Percentiles rank a stretch among this genome's conserved stretches.
These are phyloP conservation scores for Silurus glanis DNA, from an alignment of 2,113 vertebrate genomes.

Conservation along the genomic window DNA sequence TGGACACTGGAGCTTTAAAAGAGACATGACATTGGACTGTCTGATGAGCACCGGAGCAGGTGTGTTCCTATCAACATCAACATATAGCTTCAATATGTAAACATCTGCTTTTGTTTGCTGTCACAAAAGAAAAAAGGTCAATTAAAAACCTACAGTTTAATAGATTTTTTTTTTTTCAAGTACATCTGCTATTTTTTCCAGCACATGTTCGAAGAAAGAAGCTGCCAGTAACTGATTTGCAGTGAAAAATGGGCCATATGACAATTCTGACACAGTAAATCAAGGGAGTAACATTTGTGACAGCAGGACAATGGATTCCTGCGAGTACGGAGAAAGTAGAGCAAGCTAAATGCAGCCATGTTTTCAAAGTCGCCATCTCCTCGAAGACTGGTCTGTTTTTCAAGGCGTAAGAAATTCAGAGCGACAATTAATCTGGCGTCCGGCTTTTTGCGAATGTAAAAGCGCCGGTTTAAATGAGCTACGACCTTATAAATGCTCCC, in stretches of 20 bases:
- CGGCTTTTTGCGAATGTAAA: conserved; percentile 81
- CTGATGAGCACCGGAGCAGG: neutral
- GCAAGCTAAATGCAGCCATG: conserved; percentile 48
- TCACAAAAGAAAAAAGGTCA: neutral
- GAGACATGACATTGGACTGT: neutral
- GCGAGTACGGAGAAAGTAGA: conserved; percentile 32
- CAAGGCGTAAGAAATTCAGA: conserved; percentile 65
- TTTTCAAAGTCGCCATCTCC: conserved; percentile 69
- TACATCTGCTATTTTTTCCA: conserved; percentile 24
- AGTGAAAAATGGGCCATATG: conserved; percentile 46
- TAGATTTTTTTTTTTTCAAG: neutral
- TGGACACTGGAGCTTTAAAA: neutral
- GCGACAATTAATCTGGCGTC: conserved; percentile 77
- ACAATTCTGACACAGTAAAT: conserved; percentile 53
- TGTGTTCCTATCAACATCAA: too few relatives aligned
- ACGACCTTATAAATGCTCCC: conserved; percentile 85
- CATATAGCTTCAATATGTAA: neutral
- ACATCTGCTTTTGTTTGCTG: neutral
- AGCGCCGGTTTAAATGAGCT: conserved; percentile 82
- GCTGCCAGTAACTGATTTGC: conserved; percentile 54
- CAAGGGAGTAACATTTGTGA: conserved; percentile 47
- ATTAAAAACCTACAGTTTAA: neutral
- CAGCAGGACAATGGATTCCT: conserved; percentile 54
- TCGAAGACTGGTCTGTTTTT: conserved; percentile 75
- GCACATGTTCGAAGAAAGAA: conserved; percentile 22